Evolutionary conservation across 2,113 vertebrate species (phyloP), one percentile per base, ranked within the genome.

Genomic region (Microtus ochrogaster): DNA sequence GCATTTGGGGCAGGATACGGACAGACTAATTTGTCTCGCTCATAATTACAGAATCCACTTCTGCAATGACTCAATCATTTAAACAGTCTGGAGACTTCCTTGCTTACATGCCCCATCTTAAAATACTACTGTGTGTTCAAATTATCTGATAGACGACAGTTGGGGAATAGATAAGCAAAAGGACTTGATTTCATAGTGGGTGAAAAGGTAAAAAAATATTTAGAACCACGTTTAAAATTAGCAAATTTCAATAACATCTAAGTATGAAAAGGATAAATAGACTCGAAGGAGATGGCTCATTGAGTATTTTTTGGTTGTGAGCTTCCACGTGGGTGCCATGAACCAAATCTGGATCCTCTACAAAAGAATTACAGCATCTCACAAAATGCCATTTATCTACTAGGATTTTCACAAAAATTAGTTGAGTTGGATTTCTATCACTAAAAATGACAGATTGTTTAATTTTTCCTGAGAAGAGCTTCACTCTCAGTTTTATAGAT

Each of bases 371-470:
- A 36, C 58, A 22, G 10, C 83, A n/a, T 1, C 21, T 66, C 58
- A 86, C 3, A 41, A n/a, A 39, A 30, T 89, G 13, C 49, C 72
- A 52, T 81, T 30, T 30, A 17, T 19, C 28, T 85, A 41, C 4
- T 55, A 58, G 83, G 58, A 81, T 65, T 85, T 81, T 85, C 65
- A 82, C 8, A 90, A 68, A 66, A 52, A 89, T 89, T 47, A 93
- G 30, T 72, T 91, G 90, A 89, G 44, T 47, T 91, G 24, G 7
- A 87, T 68, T 84, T 92, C 44, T 28, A 90, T 19, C 82, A 36
- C 12, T 4, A 84, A 84, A 79, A 84, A 44, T 73, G 78, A 65
- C 44, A 17, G 74, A 47, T 44, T 68, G n/a, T 81, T 92, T 8
- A 84, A 5, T 93, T 28, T 89, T 84, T 89, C 41, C 77, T 72